Percentiles rank a stretch among this genome's conserved stretches.
Evolutionary conservation across 2,113 vertebrate species (phyloP).

Genomic region (Euleptes europaea): DNA sequence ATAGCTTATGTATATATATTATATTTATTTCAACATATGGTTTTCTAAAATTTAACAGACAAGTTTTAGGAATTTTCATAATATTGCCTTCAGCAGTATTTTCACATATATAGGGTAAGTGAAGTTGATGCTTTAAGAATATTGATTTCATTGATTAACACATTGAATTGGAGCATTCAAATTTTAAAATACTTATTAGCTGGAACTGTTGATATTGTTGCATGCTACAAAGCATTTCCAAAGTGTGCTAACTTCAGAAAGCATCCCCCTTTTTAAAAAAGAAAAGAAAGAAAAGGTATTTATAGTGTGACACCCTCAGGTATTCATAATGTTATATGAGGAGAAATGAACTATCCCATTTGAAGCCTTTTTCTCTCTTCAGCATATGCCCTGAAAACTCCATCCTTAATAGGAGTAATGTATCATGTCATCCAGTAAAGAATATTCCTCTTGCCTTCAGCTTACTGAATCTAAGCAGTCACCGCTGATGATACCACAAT

Average conservation of each 20-base stretch:
- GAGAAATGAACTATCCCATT: not conserved
- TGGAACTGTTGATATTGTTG: not conserved
- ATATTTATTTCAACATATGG: not conserved
- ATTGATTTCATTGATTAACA: not conserved
- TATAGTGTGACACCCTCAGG: not conserved
- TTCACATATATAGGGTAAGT: not conserved
- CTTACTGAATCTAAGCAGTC: not conserved
- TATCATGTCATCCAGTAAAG: not conserved
- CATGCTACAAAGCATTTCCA: not conserved
- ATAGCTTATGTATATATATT: not conserved
- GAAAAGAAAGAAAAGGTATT: not conserved
- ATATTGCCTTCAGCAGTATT: not conserved
- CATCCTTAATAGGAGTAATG: not conserved
- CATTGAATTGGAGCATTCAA: not conserved
- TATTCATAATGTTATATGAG: not conserved
- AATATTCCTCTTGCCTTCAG: not conserved
- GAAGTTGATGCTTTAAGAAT: not conserved
- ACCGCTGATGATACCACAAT: rapidly evolving
- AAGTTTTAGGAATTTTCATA: not conserved
- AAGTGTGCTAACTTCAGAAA: not conserved
- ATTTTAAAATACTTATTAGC: not conserved
- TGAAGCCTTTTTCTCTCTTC: not conserved
- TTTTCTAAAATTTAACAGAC: not conserved
- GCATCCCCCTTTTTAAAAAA: not conserved
- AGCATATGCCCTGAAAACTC: rapidly evolving